Evolutionary conservation across 2,797 vertebrate species (phyloP), one percentile per base, ranked within the genome.

Genomic region (Leptodactylus fallax): DNA sequence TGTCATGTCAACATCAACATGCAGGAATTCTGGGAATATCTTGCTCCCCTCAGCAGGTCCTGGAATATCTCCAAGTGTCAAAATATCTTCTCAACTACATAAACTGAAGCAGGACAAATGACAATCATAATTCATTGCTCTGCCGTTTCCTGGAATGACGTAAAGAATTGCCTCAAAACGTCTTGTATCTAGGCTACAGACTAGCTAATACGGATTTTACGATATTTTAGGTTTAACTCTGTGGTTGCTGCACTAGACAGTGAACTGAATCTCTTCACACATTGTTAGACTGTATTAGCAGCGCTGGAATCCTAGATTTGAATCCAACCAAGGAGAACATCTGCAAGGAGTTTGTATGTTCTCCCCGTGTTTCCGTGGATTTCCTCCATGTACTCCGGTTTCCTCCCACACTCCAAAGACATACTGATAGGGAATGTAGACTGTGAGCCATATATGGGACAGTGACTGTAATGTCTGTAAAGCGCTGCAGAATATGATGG

Each of bases 11-110:
- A 51, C 55, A 80, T 72, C 53, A 13, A 63, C 65, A 74, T 51
- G 47, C 47, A 61, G 79, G 55, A 65, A 77, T 85, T 85, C 69
- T 81, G 79, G 69, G 79, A 86, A 89, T 86, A 86, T 89, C 71
- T 86, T 61, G 27, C 56, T 81, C 10, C 67, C 67, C 58, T 85
- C 69, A 76, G 77, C 79, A 58, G 65, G n/a, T 86, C 45, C 83
- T 89, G 69, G 79, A 47, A 36, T 77, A 23, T 85, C 60, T 85
- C 55, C 7, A 23, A 19, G 58, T 89, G 56, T 86, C 83, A 86
- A 85, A 81, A 89, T 89, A 89, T 84, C 82, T n/a, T 16, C 49
- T 49, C 17, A 79, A 72, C 45, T 49, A 87, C 9, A 80, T 79
- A 88, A 80, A 85, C 87, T 69, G 11, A 56, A 19, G n/a, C 12